Base-by-base conservation (phyloP, 2,888 invertebrate genomes). In the Drosophila mimica region DNA sequence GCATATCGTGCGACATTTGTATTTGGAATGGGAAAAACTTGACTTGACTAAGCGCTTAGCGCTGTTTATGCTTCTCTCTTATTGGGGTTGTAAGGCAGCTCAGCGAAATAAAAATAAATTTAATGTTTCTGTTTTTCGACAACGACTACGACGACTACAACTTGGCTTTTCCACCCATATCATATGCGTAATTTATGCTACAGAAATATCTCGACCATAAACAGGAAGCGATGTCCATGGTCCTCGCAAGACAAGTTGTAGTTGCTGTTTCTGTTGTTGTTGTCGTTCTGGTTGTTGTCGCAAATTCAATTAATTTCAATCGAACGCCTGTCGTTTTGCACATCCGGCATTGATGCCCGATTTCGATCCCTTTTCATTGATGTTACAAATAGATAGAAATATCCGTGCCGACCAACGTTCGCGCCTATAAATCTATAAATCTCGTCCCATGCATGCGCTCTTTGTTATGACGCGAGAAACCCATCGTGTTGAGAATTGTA, bases 241-340 rank as follows among this genome's bases (percentile, higher is more conserved):
- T 31, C 31, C 46, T n/a, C 30, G 9, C 57, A 40, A 56, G 56
- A 56, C 56, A 56, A 56, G 89, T 84, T 87, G 64, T 60, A 70
- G 81, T 73, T 60, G 56, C 70, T 65, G 34, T 70, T 69, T 46
- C 56, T 66, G 71, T 71, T 71, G 73, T 25, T 48, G 70, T 28
- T 48, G 88, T 86, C 83, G 69, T 81, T 63, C 63, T 68, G 62
- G 71, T 73, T 73, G 77, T 54, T 54, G 75, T 82, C 79, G 82
- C 82, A 91, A 92, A 92, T 91, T 92, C 92, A 92, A 92, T 92
- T 92, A 92, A 92, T 92, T 91, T 92, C 92, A 92, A 92, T 92
- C 92, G 92, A 89, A 87, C 92, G 92, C 90, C 92, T 92, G 93
- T 91, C 92, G 92, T 88, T 87, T 90, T 76, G 78, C 74, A 66